A percentile compares a stretch with the other conserved stretches of the same genome.
Conservation (phyloP, 2,888 invertebrate genomes). For the Ophion ventricosus region DNA sequence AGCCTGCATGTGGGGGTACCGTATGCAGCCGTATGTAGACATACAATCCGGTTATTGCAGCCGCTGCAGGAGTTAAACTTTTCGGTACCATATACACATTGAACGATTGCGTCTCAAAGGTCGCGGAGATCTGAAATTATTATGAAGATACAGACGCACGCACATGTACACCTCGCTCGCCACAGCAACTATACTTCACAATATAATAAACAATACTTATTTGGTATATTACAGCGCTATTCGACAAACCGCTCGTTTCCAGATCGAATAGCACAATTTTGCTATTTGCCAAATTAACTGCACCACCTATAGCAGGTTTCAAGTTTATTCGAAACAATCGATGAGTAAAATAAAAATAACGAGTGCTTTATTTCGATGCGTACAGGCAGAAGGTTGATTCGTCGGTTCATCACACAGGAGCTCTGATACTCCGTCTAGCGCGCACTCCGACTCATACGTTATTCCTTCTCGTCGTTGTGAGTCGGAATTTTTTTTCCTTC, state of each 20-base stretch:
- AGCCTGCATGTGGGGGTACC: slow-evolving; percentile 37
- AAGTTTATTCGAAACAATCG: background rate
- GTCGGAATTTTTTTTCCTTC: slow-evolving; percentile 27
- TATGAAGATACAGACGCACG: slow-evolving; percentile 1
- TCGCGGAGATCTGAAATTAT: slow-evolving; percentile 23
- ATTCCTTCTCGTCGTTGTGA: slow-evolving; percentile 32
- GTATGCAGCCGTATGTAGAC: slow-evolving; percentile 26
- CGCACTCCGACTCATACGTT: slow-evolving; percentile 49
- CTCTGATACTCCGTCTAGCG: slow-evolving; percentile 32
- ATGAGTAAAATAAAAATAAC: background rate
- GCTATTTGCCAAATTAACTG: slow-evolving; percentile 29
- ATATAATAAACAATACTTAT: slow-evolving; percentile 21
- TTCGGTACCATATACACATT: slow-evolving; percentile 60
- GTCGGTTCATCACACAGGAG: background rate
- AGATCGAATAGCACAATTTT: slow-evolving; percentile 49
- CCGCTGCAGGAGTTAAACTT: slow-evolving; percentile 34
- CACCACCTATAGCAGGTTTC: slow-evolving; percentile 21
- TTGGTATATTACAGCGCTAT: slow-evolving; percentile 51
- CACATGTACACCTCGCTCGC: background rate
- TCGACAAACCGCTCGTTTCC: slow-evolving; percentile 46
- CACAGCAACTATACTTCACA: background rate
- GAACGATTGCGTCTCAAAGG: slow-evolving; percentile 17
- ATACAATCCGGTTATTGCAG: slow-evolving; percentile 40
- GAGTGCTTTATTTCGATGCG: slow-evolving; percentile 16
- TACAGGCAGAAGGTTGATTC: slow-evolving; percentile 29